A percentile compares a stretch with the other conserved stretches of the same genome.
phyloP scores from a whole-genome alignment of 2,888 invertebrate species.

The Macrophya annulata region DNA sequence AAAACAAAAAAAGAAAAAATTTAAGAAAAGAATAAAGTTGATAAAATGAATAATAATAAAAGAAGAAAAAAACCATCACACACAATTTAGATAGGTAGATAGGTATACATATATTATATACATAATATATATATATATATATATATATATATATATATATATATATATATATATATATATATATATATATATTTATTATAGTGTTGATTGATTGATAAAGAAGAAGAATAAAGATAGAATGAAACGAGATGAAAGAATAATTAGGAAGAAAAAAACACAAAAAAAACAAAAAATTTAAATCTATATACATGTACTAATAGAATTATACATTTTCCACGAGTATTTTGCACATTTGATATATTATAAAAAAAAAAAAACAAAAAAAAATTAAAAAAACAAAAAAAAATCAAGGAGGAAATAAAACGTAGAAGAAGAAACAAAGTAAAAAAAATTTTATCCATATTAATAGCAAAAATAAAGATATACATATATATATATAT shows the following conservation, averaged over 20 bases:
- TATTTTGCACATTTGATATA: conserved; percentile 79
- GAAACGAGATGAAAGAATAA: conserved; percentile 20
- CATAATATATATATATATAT: conserved; percentile 23
- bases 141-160: no score
- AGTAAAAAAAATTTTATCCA: not conserved
- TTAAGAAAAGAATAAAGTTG: no score
- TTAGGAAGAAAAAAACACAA: conserved; percentile 14
- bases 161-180: conserved; percentile 42
- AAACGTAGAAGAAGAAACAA: not conserved
- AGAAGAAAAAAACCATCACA: not conserved
- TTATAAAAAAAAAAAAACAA: conserved; percentile 59
- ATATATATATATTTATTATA: not conserved
- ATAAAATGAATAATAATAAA: not conserved
- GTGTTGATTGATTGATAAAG: not conserved
- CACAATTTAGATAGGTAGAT: conserved; percentile 60
- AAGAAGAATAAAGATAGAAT: not conserved
- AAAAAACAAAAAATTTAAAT: no score
- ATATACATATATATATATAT: not conserved
- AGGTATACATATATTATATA: conserved; percentile 67
- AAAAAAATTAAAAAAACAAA: conserved; percentile 51
- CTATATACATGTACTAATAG: not conserved
- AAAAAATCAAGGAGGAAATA: conserved; percentile 1
- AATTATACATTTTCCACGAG: conserved; percentile 76
- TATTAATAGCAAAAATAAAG: not conserved
- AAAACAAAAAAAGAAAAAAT: not conserved